Evolutionary conservation across 1,140 invertebrate species (phyloP), one percentile per base, ranked within the genome.

Genomic region (Onthophagus taurus): DNA sequence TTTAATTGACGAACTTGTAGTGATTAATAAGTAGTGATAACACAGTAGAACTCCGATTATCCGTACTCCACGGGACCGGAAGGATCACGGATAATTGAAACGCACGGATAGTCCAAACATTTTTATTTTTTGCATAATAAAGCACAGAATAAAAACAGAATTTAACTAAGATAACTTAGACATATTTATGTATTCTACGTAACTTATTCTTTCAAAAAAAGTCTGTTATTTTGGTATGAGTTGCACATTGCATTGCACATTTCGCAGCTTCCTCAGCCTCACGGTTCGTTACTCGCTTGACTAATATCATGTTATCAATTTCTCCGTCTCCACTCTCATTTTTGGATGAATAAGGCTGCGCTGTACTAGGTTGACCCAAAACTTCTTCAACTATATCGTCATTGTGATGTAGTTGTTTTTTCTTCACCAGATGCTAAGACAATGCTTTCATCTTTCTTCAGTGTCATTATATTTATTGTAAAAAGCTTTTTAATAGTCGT

Each of bases 381-480:
- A 35, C 33, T 35, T 35, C 11, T 35, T 12, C 16, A 14, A 35
- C 33, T 11, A 35, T 35, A 35, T 35, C 33, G 33, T 35, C 33
- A 8, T 35, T 14, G 16, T 18, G 11, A 14, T 12, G 16, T 9
- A 35, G 33, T 29, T n/a, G 24, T 35, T 14, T 11, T 35, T 35
- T 35, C 33, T 35, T 35, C 33, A 35, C 11, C 33, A 35, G 11
- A 11, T 12, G 11, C 11, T 16, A 12, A 11, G 11, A 11, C 8
- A 18, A 37, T 39, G 24, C 8, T 24, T 30, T 13, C 12, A 26
- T 38, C 13, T 21, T 36, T 23, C 30, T 44, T 23, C 45, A 49
- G 35, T 13, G 47, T 49, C 47, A 49, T 45, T 49, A 46, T 49
- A 46, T 49, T 49, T n/a, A n/a, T n/a, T 18, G 46, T 39, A 49